Evolutionary conservation across 2,113 vertebrate species (phyloP).

Genomic region (Alosa alosa): DNA sequence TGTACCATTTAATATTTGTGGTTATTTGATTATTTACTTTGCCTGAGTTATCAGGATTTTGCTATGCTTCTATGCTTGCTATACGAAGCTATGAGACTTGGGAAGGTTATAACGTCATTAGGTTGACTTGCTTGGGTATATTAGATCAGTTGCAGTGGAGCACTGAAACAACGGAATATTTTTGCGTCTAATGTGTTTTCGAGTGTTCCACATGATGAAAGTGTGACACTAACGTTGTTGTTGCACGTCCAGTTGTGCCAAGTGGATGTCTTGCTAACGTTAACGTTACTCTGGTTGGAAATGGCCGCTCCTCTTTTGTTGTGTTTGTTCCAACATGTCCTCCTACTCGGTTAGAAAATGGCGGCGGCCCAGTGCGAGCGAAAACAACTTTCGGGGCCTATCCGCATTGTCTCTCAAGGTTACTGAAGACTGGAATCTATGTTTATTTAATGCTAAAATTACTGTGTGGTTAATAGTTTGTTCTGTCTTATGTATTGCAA

Average conservation of each 20-base stretch:
- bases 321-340: conserved; percentile 95
- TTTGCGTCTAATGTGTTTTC: not conserved
- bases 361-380: conserved; percentile 85
- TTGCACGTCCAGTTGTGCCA: not conserved
- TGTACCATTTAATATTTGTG: not conserved
- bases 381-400: conserved; percentile 70
- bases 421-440: conserved; percentile 26
- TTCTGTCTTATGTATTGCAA: not conserved
- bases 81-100: not conserved
- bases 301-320: conserved; percentile 99
- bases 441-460: not conserved
- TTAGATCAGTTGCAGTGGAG: not conserved
- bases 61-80: not conserved
- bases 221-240: not conserved
- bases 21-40: not conserved
- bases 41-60: not conserved
- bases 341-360: conserved; percentile 94
- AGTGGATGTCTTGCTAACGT: not conserved
- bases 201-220: not conserved
- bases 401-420: conserved; percentile 51
- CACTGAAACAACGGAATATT: not conserved
- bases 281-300: conserved; percentile 68
- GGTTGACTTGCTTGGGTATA: not conserved
- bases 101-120: not conserved
- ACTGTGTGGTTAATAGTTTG: not conserved